phyloP scores from a whole-genome alignment of 2,797 vertebrate genomes.

The Pteronotus mesoamericanus region DNA sequence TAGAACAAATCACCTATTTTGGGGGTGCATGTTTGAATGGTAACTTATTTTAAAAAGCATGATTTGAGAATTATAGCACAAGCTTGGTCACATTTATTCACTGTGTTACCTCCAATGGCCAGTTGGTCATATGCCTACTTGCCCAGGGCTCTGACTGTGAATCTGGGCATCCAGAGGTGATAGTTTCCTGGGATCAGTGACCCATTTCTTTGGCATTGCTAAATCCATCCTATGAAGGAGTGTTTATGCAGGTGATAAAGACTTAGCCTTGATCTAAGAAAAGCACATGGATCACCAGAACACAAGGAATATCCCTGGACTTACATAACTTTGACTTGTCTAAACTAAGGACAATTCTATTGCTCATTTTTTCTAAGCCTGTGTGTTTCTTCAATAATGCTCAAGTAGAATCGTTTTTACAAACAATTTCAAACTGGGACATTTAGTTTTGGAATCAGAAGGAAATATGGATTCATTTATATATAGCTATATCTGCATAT shows the following conservation, averaged over 20 bases:
- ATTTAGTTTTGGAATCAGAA: constrained; percentile 11
- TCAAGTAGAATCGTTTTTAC: constrained; percentile 23
- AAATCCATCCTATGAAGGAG: background rate
- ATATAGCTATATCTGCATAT: background rate
- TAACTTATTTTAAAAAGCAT: constrained; percentile 23
- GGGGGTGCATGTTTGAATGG: background rate
- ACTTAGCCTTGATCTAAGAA: background rate
- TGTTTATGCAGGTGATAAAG: constrained; percentile 5
- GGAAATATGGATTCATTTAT: background rate
- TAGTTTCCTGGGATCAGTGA: background rate
- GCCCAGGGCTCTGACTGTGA: background rate
- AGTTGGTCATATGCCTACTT: background rate
- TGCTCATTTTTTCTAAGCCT: background rate
- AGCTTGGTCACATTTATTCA: constrained; percentile 24
- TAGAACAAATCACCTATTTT: background rate
- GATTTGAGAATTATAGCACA: constrained; percentile 24
- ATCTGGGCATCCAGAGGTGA: background rate
- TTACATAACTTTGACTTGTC: background rate
- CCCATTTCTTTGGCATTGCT: background rate
- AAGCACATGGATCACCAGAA: background rate
- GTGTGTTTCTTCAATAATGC: constrained; percentile 15
- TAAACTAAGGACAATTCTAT: constrained; percentile 17
- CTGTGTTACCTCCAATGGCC: background rate
- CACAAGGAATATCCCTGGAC: background rate
- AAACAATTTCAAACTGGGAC: background rate